phyloP scores from a whole-genome alignment of 2,888 invertebrate genomes.

The Volucella inflata region DNA sequence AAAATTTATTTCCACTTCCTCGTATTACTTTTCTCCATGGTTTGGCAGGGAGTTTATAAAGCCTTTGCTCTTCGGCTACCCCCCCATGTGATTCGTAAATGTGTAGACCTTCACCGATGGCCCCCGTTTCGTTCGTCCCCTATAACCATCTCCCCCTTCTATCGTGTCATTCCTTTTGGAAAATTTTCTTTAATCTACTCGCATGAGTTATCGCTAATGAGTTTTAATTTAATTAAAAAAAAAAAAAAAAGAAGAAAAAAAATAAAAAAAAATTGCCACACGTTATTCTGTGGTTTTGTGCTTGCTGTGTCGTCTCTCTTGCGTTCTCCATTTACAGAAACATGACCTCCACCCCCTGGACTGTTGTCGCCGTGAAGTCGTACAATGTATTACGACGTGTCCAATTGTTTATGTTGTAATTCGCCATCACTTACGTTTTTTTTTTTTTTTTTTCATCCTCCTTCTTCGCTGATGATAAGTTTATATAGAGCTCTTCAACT shows the following conservation, averaged over 20 bases:
- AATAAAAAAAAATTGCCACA: constrained; percentile 68
- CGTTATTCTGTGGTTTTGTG: constrained; percentile 75
- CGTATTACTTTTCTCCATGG: constrained; percentile 29
- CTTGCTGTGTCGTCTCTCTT: constrained; percentile 53
- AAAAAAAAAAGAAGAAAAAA: constrained; percentile 9
- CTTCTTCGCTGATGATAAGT: constrained; percentile 11
- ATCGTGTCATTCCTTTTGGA: constrained; percentile 8
- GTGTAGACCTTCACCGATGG: constrained; percentile 24
- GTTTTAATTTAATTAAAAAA: constrained; percentile 77
- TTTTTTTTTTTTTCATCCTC: constrained; percentile 5
- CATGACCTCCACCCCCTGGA: constrained; percentile 32
- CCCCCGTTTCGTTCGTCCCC: constrained; percentile 1
- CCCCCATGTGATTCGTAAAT: constrained; percentile 25
- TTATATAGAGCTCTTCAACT: constrained; percentile 38
- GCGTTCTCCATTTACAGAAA: constrained; percentile 34
- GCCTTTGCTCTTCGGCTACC: constrained; percentile 3
- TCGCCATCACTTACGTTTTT: constrained; percentile 36
- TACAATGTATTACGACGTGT: constrained; percentile 69
- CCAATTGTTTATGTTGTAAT: constrained; percentile 71
- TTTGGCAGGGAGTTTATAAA: constrained; percentile 27
- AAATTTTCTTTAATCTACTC: constrained; percentile 75
- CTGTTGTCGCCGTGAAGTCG: constrained; percentile 46
- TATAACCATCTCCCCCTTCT: constrained; percentile 1
- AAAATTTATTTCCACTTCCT: background rate
- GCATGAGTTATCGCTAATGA: constrained; percentile 77